Evolutionary conservation across 2,888 invertebrate species (phyloP), one percentile per base, ranked within the genome.

Genomic region (Protodeltote pygarga): DNA sequence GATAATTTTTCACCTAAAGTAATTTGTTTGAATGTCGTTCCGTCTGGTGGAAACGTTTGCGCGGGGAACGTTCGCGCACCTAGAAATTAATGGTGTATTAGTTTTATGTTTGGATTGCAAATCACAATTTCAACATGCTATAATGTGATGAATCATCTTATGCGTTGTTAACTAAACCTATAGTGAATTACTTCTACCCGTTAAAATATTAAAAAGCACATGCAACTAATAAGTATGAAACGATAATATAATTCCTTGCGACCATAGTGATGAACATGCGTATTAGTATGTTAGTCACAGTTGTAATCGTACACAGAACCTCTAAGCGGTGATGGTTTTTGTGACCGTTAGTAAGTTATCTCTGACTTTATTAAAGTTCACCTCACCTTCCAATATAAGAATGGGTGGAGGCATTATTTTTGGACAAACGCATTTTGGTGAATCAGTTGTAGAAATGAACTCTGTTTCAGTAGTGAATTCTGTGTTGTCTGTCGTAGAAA

Each of bases 1-100:
- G 96, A 96, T 75, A 97, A 93, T 81, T 96, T 95, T 88, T 97
- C 96, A 65, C 98, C 97, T 79, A 98, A 93, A 66, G 95, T 94
- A 76, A 98, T 96, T 93, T 97, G 97, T 73, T 96, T 95, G 89
- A 98, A 98, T 39, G 97, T 97, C 69, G 97, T 97, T 66, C 97
- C 97, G 83, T 98, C 97, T 50, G 97, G 98, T 66, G 98, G 98
- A 81, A 97, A 97, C 66, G 97, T 97, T 84, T 97, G 95, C 55
- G 96, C 96, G 63, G 97, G 97, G 83, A 97, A 97, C 64, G 97
- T 96, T 89, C 96, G 95, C 75, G 96, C 96, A 92, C 97, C 97
- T 97, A 80, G 59, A 85, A 90, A 1, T 58, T 61, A 59, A 65
- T 19, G 11, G 27, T 0, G 13, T 37, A 32, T 79, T 63, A 78